Conservation (phyloP, 2,797 vertebrate genomes). For the Potorous gilbertii region DNA sequence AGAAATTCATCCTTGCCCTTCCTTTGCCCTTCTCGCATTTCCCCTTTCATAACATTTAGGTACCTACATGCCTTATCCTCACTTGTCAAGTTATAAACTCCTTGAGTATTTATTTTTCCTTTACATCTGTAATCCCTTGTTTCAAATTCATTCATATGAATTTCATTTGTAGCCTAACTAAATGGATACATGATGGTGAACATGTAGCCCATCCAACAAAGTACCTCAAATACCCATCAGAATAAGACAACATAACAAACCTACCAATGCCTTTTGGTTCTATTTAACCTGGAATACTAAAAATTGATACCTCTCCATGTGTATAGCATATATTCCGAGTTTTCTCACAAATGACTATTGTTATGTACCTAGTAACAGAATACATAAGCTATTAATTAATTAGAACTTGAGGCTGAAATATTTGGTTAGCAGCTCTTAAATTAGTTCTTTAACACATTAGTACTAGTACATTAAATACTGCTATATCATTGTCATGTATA, state of each 20-base stretch:
- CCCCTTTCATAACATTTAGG: not conserved
- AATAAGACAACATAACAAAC: conserved; percentile 28
- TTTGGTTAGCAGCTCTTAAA: conserved; percentile 9
- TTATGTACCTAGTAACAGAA: not conserved
- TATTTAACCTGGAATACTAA: conserved; percentile 21
- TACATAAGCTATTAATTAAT: conserved; percentile 5
- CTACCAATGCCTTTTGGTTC: not conserved
- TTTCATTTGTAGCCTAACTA: conserved; percentile 21
- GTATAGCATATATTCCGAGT: conserved; percentile 1
- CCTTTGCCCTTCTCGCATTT: not conserved
- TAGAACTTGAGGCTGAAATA: not conserved
- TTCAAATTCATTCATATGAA: not conserved
- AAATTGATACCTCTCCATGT: not conserved
- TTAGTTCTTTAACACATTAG: not conserved
- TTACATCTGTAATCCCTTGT: not conserved
- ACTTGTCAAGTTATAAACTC: not conserved
- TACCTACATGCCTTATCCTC: not conserved
- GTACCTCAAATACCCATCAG: conserved; percentile 20
- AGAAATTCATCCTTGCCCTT: not conserved
- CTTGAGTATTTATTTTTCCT: not conserved
- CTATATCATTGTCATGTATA: not conserved
- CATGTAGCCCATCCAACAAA: conserved; percentile 1
- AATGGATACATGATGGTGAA: conserved; percentile 30
- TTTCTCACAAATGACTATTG: not conserved
- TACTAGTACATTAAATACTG: not conserved